These are phyloP conservation scores for Tenthredo mesomela DNA, from an alignment of 2,888 invertebrate species.

Conservation along the genomic window DNA sequence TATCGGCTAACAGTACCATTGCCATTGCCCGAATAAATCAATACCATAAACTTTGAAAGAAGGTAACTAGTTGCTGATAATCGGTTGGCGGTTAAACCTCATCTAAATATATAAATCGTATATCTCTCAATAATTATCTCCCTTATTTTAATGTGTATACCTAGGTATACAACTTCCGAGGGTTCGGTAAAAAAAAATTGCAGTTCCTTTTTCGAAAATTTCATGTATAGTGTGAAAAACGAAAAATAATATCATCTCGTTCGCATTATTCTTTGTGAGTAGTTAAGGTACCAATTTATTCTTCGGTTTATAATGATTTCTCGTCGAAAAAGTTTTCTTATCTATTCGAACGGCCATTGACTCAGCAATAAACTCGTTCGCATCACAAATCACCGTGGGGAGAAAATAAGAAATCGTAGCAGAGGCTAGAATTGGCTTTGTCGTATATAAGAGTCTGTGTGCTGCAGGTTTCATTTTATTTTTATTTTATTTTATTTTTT, in stretches of 20 bases:
- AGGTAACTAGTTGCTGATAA: constrained; percentile 47
- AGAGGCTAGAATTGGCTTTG: constrained; percentile 36
- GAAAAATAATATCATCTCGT: neutral
- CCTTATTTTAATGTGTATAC: neutral
- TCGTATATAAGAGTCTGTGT: constrained; percentile 21
- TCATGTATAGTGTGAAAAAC: neutral
- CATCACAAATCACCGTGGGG: constrained; percentile 37
- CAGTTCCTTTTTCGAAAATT: neutral
- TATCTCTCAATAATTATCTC: neutral
- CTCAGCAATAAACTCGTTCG: constrained; percentile 46
- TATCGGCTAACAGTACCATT: constrained; percentile 41
- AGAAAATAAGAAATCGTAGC: constrained; percentile 26
- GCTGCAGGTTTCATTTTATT: constrained; percentile 27
- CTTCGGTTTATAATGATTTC: constrained; percentile 45
- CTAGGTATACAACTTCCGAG: neutral
- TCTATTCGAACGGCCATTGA: constrained; percentile 36
- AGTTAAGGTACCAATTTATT: constrained; percentile 12
- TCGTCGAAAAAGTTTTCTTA: constrained; percentile 42
- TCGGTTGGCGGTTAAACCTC: constrained; percentile 32
- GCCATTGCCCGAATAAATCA: constrained; percentile 46
- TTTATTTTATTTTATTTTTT: constrained; percentile 41
- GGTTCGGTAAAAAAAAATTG: neutral
- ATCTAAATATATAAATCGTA: constrained; percentile 14
- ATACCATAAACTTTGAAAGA: constrained; percentile 46
- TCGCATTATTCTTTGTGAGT: constrained; percentile 17